Conservation (phyloP, 2,113 vertebrate genomes). For the Cebidichthys violaceus region DNA sequence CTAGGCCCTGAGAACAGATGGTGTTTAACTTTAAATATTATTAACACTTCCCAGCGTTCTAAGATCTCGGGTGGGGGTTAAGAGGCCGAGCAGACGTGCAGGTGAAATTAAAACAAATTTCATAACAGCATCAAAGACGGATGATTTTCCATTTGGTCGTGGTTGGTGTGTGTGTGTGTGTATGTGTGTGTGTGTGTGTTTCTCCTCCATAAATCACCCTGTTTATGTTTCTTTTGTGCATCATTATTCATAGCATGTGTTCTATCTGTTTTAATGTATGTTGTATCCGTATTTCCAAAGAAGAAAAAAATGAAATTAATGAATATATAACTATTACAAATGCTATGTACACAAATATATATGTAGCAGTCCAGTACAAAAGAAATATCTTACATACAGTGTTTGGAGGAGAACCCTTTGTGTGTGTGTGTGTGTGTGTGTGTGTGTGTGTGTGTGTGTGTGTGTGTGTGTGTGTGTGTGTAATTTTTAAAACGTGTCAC, state of each 20-base stretch:
- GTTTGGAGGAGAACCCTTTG: background rate
- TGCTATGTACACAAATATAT: background rate
- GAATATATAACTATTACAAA: background rate
- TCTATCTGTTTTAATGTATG: background rate
- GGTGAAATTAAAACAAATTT: slow-evolving; percentile 66
- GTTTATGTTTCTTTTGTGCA: slow-evolving; percentile 1
- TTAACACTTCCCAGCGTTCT: slow-evolving; percentile 73
- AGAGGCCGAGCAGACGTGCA: slow-evolving; percentile 57
- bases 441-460: background rate
- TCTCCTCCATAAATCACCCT: background rate
- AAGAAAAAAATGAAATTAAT: background rate
- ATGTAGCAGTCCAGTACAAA: background rate
- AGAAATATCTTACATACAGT: background rate
- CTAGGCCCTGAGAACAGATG: slow-evolving; percentile 77
- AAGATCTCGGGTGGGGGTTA: slow-evolving; percentile 45
- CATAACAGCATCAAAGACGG: slow-evolving; percentile 66
- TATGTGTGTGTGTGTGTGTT: slow-evolving; percentile 2
- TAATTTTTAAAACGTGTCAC: background rate
- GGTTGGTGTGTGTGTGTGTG: slow-evolving; percentile 7
- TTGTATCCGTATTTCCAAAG: background rate
- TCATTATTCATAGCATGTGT: slow-evolving; percentile 7
- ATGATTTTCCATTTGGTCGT: slow-evolving; percentile 24
- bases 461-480: background rate
- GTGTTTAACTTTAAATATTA: slow-evolving; percentile 84
- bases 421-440: background rate